phyloP scores from a whole-genome alignment of 2,888 invertebrate genomes.

The Lasioglossum oenotherae region DNA sequence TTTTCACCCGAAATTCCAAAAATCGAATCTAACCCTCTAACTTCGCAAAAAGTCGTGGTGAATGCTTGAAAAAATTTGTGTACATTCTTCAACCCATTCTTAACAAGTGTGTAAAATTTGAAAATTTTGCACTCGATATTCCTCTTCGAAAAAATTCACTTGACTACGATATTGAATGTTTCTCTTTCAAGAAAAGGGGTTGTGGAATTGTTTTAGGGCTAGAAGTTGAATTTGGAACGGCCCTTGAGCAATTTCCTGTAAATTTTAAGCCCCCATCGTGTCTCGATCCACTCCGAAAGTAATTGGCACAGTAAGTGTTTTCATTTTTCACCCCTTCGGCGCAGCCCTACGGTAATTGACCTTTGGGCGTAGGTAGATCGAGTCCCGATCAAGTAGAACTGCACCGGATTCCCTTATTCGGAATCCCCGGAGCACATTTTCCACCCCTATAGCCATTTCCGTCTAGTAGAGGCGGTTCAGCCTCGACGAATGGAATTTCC shows the following conservation, averaged over 20 bases:
- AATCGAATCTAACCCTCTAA: not conserved
- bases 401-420: conserved; percentile 23
- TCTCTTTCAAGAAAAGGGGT: not conserved
- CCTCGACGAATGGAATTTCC: conserved; percentile 75
- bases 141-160: not conserved
- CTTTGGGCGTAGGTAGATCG: not conserved
- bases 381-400: conserved; percentile 27
- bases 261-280: not conserved
- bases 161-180: not conserved
- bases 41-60: not conserved
- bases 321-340: not conserved
- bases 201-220: not conserved
- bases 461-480: conserved; percentile 26
- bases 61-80: not conserved
- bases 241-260: not conserved
- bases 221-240: not conserved
- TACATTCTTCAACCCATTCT: not conserved
- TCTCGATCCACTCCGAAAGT: not conserved
- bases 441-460: conserved; percentile 32
- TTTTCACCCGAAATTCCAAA: not conserved
- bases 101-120: not conserved
- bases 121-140: not conserved
- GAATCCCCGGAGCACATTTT: conserved; percentile 39
- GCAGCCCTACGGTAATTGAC: conserved; percentile 32
- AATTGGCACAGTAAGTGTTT: not conserved